Base-by-base conservation (phyloP, 2,797 vertebrate species). In the Rhinichthys osculus region DNA sequence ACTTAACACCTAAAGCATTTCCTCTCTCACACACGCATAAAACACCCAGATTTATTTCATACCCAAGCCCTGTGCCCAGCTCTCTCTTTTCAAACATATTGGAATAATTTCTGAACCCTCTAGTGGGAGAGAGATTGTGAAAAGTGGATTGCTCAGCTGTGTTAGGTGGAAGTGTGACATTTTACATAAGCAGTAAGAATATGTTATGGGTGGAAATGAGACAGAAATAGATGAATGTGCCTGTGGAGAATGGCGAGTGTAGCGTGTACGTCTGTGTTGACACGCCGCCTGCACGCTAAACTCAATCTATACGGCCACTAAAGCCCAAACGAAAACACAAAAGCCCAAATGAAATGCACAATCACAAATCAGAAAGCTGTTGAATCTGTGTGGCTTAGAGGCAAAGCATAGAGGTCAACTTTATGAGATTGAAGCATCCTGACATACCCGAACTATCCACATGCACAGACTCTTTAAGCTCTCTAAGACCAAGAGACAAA, bases 141-240 rank as follows among this genome's bases (percentile, higher is more conserved):
- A 85, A 71, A 72, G 42, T 73, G 69, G 44, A 74, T 73, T 64
- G 59, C 77, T 81, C 78, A 50, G 78, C 42, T 66, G 84, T 74
- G 78, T 80, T 79, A 85, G 84, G 50, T 81, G 69, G 67, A 74
- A 52, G 42, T 80, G 70, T 80, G 67, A 85, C 42, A 81, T 64
- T 85, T 85, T 73, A 64, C 57, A 72, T 85, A 85, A 80, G 77
- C 77, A 13, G 54, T 50, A 66, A 85, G 77, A 52, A 79, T 85
- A 80, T 50, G 84, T 52, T 73, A 81, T 21, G 33, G 44, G 40
- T 73, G 57, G 21, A 85, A 85, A 73, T 81, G 33, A 74, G 42
- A 72, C 84, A 52, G 10, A 62, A 85, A 85, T 66, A 73, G 66
- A 81, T 35, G 35, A 71, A 85, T 64, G 40, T 66, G 57, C 44